Conservation (phyloP, 1,140 invertebrate species). For the Bombus confusus region DNA sequence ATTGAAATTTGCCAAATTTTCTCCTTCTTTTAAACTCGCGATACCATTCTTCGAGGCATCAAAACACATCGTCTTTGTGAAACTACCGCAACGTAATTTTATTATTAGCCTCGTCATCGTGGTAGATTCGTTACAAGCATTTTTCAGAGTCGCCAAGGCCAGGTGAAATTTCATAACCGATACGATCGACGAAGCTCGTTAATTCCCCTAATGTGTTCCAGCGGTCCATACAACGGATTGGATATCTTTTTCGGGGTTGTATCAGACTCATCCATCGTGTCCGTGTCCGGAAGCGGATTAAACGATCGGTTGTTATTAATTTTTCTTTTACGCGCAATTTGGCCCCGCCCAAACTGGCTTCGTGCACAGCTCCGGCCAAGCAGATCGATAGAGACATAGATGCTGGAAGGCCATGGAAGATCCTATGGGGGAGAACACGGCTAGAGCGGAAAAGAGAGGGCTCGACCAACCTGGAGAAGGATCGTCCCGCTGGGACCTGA, state of each 20-base stretch:
- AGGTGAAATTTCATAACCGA: background rate
- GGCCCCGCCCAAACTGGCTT: conserved; percentile 74
- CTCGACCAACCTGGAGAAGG: background rate
- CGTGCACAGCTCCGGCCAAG: conserved; percentile 67
- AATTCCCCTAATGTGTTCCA: background rate
- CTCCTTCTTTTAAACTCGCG: too few relatives aligned
- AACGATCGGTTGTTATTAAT: conserved; percentile 49
- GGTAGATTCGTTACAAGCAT: background rate
- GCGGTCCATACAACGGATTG: background rate
- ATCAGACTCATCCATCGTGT: background rate
- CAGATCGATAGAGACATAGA: conserved; percentile 77
- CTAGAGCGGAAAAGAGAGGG: background rate
- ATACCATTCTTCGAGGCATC: too few relatives aligned
- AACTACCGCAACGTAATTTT: background rate
- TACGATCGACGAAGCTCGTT: background rate
- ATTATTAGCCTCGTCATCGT: background rate
- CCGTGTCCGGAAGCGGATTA: background rate
- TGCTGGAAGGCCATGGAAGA: conserved; percentile 65
- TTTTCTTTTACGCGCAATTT: conserved; percentile 63
- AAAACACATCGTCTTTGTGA: too few relatives aligned
- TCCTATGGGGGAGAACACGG: conserved; percentile 46
- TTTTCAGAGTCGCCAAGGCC: background rate
- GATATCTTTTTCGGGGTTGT: background rate
- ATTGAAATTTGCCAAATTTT: background rate
- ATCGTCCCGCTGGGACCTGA: conserved; percentile 17